phyloP scores from a whole-genome alignment of 2,888 invertebrate genomes.

The Ophioninae sp. region DNA sequence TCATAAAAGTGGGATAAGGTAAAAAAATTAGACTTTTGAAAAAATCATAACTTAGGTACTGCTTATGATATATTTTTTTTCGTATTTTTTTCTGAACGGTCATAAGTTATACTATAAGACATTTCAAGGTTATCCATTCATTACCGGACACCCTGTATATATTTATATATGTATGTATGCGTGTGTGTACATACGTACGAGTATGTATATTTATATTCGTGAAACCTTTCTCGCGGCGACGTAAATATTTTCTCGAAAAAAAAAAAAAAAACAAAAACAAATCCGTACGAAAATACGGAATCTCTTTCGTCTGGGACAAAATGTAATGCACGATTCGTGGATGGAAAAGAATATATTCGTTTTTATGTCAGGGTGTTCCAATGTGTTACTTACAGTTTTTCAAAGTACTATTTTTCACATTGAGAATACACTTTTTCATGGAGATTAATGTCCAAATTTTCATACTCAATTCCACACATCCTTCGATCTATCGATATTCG shows the following conservation, averaged over 20 bases:
- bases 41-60: too few species aligned
- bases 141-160: too few species aligned
- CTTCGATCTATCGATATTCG: not conserved
- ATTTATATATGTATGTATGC: too few species aligned
- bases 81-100: too few species aligned
- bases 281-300: slow-evolving; percentile 29
- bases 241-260: slow-evolving; percentile 43
- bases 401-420: not conserved
- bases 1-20: too few species aligned
- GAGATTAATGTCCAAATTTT: not conserved
- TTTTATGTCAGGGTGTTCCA: slow-evolving; percentile 4
- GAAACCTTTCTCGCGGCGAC: slow-evolving; percentile 35
- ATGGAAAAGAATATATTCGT: slow-evolving; percentile 29
- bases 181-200: not conserved
- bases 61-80: too few species aligned
- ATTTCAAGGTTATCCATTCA: too few species aligned
- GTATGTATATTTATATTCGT: slow-evolving; percentile 54
- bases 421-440: not conserved
- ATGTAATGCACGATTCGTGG: slow-evolving; percentile 52
- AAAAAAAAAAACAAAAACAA: slow-evolving; percentile 26
- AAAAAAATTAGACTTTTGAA: too few species aligned
- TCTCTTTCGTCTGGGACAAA: slow-evolving; percentile 43
- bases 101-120: too few species aligned
- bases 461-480: not conserved
- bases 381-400: not conserved